Conservation (phyloP, 2,888 invertebrate species). For the Meiosimyza platycephala region DNA sequence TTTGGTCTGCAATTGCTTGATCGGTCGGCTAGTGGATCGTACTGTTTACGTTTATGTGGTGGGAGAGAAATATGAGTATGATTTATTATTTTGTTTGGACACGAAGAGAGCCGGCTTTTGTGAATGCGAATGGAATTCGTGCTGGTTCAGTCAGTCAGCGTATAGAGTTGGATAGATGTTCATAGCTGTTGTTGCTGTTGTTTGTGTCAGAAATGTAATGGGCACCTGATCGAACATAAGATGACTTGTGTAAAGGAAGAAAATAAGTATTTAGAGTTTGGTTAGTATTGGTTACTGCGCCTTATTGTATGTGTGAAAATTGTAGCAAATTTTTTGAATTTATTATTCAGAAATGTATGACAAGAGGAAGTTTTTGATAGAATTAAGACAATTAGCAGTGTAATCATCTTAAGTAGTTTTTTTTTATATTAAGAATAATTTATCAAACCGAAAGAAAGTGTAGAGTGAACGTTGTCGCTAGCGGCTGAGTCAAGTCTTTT, state of each 20-base stretch:
- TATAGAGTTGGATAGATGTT: too few species aligned
- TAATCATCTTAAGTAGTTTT: too few species aligned
- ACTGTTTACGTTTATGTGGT: conserved; percentile 35
- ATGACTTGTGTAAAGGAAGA: background rate
- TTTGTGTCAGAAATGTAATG: background rate
- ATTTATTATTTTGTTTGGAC: conserved; percentile 53
- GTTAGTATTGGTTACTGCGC: background rate
- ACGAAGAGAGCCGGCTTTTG: conserved; percentile 23
- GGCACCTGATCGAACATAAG: conserved; percentile 26
- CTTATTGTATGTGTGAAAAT: conserved; percentile 33
- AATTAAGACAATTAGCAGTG: background rate
- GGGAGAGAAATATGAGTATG: conserved; percentile 58
- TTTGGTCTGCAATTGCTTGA: too few species aligned
- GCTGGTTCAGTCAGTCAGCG: conserved; percentile 41
- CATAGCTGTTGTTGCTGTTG: background rate
- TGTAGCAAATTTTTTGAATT: conserved; percentile 38
- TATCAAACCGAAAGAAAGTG: too few species aligned
- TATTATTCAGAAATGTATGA: conserved; percentile 14
- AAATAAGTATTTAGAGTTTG: too few species aligned
- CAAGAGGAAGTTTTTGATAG: background rate
- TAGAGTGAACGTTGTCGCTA: too few species aligned
- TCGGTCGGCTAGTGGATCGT: background rate
- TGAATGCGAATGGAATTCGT: conserved; percentile 47
- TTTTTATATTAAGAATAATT: too few species aligned
- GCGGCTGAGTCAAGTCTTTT: too few species aligned